Evolutionary conservation across 2,888 invertebrate genomes (phyloP).

Genomic region (Clostera curtula): DNA sequence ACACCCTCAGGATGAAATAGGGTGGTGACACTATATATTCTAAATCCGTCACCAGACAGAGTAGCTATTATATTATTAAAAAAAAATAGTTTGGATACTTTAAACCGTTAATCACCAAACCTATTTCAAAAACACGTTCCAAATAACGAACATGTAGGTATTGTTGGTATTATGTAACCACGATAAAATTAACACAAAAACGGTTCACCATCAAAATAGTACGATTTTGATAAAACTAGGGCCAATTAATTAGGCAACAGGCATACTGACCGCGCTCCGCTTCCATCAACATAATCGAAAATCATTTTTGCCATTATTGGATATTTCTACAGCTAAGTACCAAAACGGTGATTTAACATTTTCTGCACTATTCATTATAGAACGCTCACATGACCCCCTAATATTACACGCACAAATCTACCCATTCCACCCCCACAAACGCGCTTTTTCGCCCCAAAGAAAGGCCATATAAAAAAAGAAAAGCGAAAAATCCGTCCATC

Average conservation of each 20-base stretch:
- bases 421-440: constrained; percentile 41
- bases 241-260: constrained; percentile 26
- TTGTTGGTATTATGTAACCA: too few species aligned
- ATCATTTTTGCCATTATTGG: constrained; percentile 62
- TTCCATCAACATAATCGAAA: constrained; percentile 47
- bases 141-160: too few species aligned
- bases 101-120: too few species aligned
- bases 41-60: too few species aligned
- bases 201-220: background rate
- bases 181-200: too few species aligned
- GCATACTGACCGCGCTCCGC: constrained; percentile 34
- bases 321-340: constrained; percentile 62
- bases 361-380: constrained; percentile 67
- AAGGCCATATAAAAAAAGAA: constrained; percentile 73
- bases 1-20: too few species aligned
- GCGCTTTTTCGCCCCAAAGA: constrained; percentile 72
- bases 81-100: too few species aligned
- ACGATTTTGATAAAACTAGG: constrained; percentile 21
- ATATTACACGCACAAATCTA: constrained; percentile 64
- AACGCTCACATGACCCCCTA: constrained; percentile 43
- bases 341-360: constrained; percentile 69
- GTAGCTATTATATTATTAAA: too few species aligned
- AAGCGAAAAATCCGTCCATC: constrained; percentile 67
- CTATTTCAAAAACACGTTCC: too few species aligned
- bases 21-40: too few species aligned